Percentiles rank a stretch among this genome's conserved stretches.
phyloP scores from a whole-genome alignment of 92 coral and sea anemone species.

The Parazoanthus darwini region DNA sequence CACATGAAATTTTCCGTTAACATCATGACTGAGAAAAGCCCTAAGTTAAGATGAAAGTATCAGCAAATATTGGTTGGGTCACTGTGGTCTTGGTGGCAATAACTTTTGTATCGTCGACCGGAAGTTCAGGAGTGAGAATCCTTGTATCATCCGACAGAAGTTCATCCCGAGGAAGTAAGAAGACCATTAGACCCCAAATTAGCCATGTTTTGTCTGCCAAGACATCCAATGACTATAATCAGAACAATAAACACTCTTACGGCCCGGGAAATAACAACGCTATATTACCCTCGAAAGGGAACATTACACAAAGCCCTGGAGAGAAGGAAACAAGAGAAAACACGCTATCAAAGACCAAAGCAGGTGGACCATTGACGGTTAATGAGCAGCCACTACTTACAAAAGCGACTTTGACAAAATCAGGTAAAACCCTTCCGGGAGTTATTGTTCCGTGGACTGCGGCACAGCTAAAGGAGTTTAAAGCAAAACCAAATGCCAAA shows the following conservation, averaged over 20 bases:
- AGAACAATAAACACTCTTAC: background rate
- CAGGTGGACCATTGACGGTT: constrained; percentile 3
- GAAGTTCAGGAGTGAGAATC: background rate
- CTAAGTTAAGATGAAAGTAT: constrained; percentile 6
- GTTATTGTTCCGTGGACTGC: background rate
- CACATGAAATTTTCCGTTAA: background rate
- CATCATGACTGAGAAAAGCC: constrained; percentile 24
- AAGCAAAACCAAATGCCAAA: background rate
- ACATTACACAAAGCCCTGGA: background rate
- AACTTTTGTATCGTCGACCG: background rate
- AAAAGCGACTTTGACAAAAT: background rate
- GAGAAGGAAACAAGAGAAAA: background rate
- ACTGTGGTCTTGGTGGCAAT: background rate
- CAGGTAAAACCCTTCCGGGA: background rate
- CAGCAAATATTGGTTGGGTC: background rate
- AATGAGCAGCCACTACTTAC: background rate
- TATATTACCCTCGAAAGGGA: background rate
- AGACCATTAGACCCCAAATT: background rate
- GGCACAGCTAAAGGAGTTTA: constrained; percentile 4
- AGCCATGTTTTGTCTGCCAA: background rate
- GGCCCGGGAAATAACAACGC: background rate
- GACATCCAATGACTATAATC: background rate
- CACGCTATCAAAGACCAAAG: background rate
- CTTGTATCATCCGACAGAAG: background rate
- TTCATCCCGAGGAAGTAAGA: background rate